Percentiles rank a stretch among this genome's conserved stretches.
Evolutionary conservation across 2,888 invertebrate species (phyloP).

Genomic region (Pheosia tremula): DNA sequence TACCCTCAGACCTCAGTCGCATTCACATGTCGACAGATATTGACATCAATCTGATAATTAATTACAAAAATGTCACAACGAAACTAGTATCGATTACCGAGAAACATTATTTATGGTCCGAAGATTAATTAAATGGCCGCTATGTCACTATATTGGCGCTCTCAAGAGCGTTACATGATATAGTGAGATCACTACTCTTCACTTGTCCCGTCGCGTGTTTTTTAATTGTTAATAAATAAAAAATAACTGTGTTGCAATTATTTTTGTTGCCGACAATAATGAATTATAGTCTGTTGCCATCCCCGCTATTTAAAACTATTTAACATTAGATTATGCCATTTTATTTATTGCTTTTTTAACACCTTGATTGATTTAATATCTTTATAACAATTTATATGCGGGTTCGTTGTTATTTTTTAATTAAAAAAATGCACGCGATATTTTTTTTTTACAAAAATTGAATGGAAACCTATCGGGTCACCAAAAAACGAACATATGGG

Average conservation of each 20-base stretch:
- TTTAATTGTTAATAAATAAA: no score
- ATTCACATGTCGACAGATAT: slow-evolving; percentile 31
- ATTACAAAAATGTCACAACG: slow-evolving; percentile 50
- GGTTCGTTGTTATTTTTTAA: slow-evolving; percentile 49
- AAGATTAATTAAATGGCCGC: slow-evolving; percentile 25
- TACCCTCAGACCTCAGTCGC: neutral
- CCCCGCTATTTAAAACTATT: no score
- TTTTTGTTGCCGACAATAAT: no score
- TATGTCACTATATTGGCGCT: slow-evolving; percentile 19
- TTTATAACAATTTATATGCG: slow-evolving; percentile 41
- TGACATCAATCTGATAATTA: slow-evolving; percentile 45
- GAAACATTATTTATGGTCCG: slow-evolving; percentile 34
- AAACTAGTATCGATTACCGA: slow-evolving; percentile 29
- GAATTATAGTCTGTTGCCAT: no score
- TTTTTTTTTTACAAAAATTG: slow-evolving; percentile 37
- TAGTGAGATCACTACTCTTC: no score
- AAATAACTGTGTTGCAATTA: no score
- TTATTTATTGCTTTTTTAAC: neutral
- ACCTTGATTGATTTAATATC: slow-evolving; percentile 13
- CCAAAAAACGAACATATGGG: slow-evolving; percentile 59
- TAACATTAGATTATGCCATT: neutral
- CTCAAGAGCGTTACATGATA: neutral
- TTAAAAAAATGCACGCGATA: slow-evolving; percentile 41
- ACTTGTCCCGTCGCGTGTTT: no score
- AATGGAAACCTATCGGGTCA: slow-evolving; percentile 46